Base-by-base conservation (phyloP, 1,140 invertebrate species). In the Caenorhabditis latens region DNA sequence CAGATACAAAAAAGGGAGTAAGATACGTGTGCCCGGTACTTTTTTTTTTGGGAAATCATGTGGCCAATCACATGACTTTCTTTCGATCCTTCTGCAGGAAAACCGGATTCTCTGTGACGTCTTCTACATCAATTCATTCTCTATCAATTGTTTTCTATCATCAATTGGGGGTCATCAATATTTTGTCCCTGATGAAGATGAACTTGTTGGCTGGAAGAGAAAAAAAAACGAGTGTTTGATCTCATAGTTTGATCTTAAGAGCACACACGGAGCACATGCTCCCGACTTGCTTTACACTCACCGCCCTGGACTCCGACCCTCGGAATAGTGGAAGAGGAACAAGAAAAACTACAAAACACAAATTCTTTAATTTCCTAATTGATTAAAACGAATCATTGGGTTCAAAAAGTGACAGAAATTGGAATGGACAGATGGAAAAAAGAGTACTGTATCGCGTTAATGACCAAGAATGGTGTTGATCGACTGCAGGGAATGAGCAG, bases 391-490 rank as follows among this genome's bases (percentile, higher is more conserved):
- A 21, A 40, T 40, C 67, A 46, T 46, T 46, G 40, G 42, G 67
- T 75, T 46, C 43, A 48, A 75, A 75, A 75, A 46, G 67, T 75
- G 67, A 75, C 43, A 65, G 32, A 65, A 40, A 40, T 65, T 7
- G 8, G 32, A 42, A 16, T 65, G 63, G 63, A 65, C 21, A 40
- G 63, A 9, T 65, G 63, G 32, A 4, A 16, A 4, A 16, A 4
- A 19, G 57, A 1, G 14, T 58, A 58, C 57, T 58, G 57, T 58
- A 58, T 0, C 1, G 32, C 32, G 32, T 32, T 32, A 32, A 32
- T 32, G 32, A 32, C 32, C 32, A 32, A 32, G 2, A 32, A 32
- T 32, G 32, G 0, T 32, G 32, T 32, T 32, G 32, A 32, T 32
- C 2, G 57, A 58, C 8, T 58, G 1, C 50, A 11, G 9, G 16